Base-by-base conservation (phyloP, 2,797 vertebrate species). In the Acipenser transmontanus region DNA sequence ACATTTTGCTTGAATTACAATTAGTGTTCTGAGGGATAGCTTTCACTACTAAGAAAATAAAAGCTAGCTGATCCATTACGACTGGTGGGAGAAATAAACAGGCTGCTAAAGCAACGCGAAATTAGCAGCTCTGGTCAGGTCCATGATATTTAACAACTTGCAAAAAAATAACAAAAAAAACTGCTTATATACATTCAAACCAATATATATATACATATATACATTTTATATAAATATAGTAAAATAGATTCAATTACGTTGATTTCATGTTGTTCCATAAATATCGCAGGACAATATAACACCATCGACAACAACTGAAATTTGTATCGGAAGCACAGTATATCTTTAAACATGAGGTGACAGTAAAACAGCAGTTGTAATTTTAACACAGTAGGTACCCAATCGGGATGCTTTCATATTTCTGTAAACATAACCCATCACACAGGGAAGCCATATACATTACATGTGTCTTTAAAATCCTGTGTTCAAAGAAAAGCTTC, bases 181-280 rank as follows among this genome's bases (percentile, higher is more conserved):
- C 85, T 84, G 87, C 85, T 79, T 91, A 93, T 91, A 87, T 85
- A 89, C 84, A 93, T 81, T 89, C 84, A 79, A 83, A 81, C 72
- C 85, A 87, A 77, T 80, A 80, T 86, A 89, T 3, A 34, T 34
- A 34, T 34, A 92, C 81, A 91, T 83, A 88, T 84, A 80, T 81
- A 87, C 76, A 88, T 72, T 82, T 34, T 63, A 84, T 88, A 97
- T 96, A 97, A 97, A 98, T 96, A 96, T 92, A 95, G 91, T 95
- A 98, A 99, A 98, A 98, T 95, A 96, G 89, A 89, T 93, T 89
- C 93, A 95, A 91, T 93, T 93, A 91, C 87, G 89, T 87, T 88
- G 91, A 91, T 91, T 90, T 91, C 77, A 91, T 82, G 86, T 84
- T 91, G 86, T 81, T 93, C 88, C 92, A 96, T 96, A 98, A 98